Evolutionary conservation across 1,140 invertebrate genomes (phyloP).

Genomic region (Drosophila carrolli): DNA sequence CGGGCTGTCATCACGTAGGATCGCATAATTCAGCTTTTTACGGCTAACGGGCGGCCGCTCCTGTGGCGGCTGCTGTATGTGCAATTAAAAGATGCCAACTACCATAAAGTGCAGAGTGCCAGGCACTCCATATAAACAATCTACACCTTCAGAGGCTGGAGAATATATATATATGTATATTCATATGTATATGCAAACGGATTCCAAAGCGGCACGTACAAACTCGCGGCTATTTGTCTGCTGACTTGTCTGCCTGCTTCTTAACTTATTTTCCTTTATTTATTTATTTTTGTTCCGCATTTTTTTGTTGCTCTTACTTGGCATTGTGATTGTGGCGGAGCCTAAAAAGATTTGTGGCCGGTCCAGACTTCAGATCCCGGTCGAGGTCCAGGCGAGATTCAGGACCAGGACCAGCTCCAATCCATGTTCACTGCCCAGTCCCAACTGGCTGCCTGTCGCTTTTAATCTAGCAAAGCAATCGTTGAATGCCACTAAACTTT

Average conservation of each 20-base stretch:
- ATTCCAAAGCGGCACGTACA: constrained; percentile 67
- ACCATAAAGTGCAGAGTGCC: constrained; percentile 56
- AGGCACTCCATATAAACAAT: constrained; percentile 17
- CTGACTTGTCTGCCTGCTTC: constrained; percentile 54
- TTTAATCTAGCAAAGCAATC: constrained; percentile 84
- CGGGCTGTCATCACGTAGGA: constrained; percentile 75
- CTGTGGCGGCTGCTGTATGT: constrained; percentile 66
- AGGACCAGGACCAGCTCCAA: constrained; percentile 6
- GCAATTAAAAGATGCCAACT: constrained; percentile 77
- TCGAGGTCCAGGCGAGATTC: constrained; percentile 6
- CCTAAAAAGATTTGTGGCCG: constrained; percentile 72
- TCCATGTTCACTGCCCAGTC: constrained; percentile 18
- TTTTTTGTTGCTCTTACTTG: constrained; percentile 39
- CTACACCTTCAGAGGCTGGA: constrained; percentile 9
- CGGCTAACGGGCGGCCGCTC: constrained; percentile 74
- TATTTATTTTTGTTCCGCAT: constrained; percentile 40
- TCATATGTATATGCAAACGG: constrained; percentile 35
- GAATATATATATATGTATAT: constrained; percentile 7
- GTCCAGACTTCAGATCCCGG: constrained; percentile 44
- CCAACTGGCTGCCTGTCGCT: constrained; percentile 63
- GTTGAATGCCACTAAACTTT: constrained; percentile 84
- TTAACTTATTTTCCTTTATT: constrained; percentile 50
- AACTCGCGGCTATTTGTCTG: constrained; percentile 77
- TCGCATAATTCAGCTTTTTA: constrained; percentile 81
- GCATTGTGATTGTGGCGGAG: constrained; percentile 65